Evolutionary conservation across 2,888 invertebrate genomes (phyloP).

Genomic region (Meiosimyza decipiens): DNA sequence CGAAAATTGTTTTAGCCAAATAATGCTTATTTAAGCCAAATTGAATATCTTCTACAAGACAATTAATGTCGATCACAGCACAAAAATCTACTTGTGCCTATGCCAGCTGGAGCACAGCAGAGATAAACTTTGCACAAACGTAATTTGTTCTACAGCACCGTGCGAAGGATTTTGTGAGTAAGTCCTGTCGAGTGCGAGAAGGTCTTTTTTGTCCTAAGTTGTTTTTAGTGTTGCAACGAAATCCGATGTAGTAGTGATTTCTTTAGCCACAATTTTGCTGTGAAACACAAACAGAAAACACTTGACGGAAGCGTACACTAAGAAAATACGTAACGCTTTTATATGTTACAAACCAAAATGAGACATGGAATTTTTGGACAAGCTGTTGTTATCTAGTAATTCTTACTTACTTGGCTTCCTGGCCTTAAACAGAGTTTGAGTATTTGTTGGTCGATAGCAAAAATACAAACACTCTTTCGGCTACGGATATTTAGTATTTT

Average conservation of each 20-base stretch:
- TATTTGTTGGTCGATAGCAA: too few relatives aligned
- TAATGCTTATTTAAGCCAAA: slow-evolving; percentile 26
- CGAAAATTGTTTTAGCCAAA: slow-evolving; percentile 1
- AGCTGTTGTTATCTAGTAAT: too few relatives aligned
- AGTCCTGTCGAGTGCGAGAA: neutral
- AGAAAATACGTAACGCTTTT: too few relatives aligned
- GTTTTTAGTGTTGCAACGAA: slow-evolving; percentile 6
- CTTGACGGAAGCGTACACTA: too few relatives aligned
- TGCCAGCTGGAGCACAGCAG: neutral
- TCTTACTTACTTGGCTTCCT: too few relatives aligned
- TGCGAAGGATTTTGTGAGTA: neutral
- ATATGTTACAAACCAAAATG: too few relatives aligned
- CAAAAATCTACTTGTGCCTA: neutral
- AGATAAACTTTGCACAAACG: neutral
- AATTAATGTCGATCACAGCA: slow-evolving; percentile 29
- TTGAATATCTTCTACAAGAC: slow-evolving; percentile 20
- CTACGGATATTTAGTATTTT: too few relatives aligned
- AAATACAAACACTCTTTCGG: too few relatives aligned
- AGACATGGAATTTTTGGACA: too few relatives aligned
- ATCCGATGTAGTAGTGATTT: slow-evolving; percentile 4
- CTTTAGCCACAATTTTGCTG: slow-evolving; percentile 9
- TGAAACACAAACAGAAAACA: too few relatives aligned
- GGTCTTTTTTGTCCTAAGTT: neutral
- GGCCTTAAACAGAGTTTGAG: too few relatives aligned
- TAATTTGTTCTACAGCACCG: neutral